Evolutionary conservation across 2,888 invertebrate genomes (phyloP).

Genomic region (Cistogaster globosa): DNA sequence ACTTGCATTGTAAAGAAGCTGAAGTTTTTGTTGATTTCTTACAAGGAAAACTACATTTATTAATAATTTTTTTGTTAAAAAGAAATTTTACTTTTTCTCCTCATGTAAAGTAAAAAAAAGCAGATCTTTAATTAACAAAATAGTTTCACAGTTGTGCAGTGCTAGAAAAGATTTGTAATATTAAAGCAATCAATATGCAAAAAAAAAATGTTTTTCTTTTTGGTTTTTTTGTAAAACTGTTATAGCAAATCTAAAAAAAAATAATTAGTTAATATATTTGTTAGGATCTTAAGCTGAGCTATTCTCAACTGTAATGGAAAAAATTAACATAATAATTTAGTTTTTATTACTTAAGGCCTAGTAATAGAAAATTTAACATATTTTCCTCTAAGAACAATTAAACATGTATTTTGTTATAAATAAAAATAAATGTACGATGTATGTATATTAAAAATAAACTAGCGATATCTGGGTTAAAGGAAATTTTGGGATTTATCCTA

Average conservation of each 20-base stretch:
- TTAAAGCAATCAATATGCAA: constrained; percentile 37
- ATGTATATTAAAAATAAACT: constrained; percentile 25
- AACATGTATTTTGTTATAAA: constrained; percentile 65
- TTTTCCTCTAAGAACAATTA: constrained; percentile 55
- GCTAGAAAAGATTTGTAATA: constrained; percentile 42
- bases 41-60: not conserved
- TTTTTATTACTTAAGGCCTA: constrained; percentile 61
- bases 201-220: not conserved
- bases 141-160: constrained; percentile 8
- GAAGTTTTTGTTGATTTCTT: not conserved
- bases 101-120: constrained; percentile 10
- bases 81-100: not conserved
- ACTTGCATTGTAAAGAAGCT: not conserved
- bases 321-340: constrained; percentile 31
- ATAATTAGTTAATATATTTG: constrained; percentile 56
- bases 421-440: constrained; percentile 41
- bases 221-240: constrained; percentile 42
- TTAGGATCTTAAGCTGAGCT: constrained; percentile 54
- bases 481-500: too few relatives aligned
- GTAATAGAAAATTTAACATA: constrained; percentile 56
- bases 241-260: constrained; percentile 57
- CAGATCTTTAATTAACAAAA: constrained; percentile 9
- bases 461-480: too few relatives aligned
- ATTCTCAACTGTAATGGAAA: constrained; percentile 47
- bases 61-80: not conserved